A percentile compares a stretch with the other conserved stretches of the same genome.
Evolutionary conservation across 1,140 invertebrate genomes (phyloP).

Genomic region (Papilio polytes): DNA sequence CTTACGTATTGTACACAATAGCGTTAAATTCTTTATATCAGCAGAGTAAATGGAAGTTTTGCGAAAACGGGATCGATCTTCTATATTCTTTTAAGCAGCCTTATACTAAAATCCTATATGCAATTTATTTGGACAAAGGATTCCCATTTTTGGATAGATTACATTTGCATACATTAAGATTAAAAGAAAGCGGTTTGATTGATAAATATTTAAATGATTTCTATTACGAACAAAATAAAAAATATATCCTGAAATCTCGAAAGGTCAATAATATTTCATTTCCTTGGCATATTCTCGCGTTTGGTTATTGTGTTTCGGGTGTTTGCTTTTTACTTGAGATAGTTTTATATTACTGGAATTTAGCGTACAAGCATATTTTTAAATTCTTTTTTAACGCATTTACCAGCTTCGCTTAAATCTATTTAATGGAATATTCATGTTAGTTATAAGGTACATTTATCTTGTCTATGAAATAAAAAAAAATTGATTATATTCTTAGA

Average conservation of each 20-base stretch:
- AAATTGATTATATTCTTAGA: too few relatives aligned
- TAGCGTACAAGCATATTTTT: background rate
- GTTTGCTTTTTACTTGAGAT: constrained; percentile 10
- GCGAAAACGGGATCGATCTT: constrained; percentile 32
- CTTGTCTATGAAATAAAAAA: background rate
- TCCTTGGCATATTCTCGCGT: constrained; percentile 24
- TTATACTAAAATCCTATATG: constrained; percentile 39
- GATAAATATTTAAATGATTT: constrained; percentile 38
- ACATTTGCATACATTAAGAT: constrained; percentile 30
- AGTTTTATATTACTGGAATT: background rate
- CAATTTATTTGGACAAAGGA: constrained; percentile 40
- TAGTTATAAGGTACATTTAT: background rate
- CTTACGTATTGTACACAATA: constrained; percentile 43
- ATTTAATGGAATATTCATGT: background rate
- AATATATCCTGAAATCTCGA: constrained; percentile 13
- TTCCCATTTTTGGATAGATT: constrained; percentile 33
- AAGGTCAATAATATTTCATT: constrained; percentile 18
- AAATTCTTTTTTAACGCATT: too few relatives aligned
- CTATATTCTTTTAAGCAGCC: constrained; percentile 40
- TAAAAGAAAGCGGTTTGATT: constrained; percentile 42
- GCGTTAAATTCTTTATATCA: constrained; percentile 12
- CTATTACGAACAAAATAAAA: constrained; percentile 31
- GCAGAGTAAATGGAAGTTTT: constrained; percentile 14
- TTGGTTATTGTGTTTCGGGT: constrained; percentile 13
- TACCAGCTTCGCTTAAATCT: too few relatives aligned